Base-by-base conservation (phyloP, 2,888 invertebrate genomes). In the Diadromus collaris region DNA sequence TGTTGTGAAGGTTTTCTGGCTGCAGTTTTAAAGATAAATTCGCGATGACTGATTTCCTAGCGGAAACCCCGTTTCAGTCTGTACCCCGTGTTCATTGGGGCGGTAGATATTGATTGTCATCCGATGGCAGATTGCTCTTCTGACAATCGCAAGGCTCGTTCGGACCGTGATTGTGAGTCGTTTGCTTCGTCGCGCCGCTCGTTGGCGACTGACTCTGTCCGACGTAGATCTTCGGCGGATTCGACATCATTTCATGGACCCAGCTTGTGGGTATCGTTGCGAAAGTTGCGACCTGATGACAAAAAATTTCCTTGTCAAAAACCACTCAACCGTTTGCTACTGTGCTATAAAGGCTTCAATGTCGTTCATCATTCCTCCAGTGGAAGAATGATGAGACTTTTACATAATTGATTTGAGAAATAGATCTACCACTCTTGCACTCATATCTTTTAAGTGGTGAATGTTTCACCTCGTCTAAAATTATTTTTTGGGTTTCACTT, bases 221-320 rank as follows among this genome's bases (percentile, higher is more conserved):
- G 44, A 58, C n/a, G 16, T 44, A n/a, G n/a, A 32, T 32, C 24
- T 61, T 54, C 7, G 77, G 77, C 24, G 80, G 80, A 32, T 71
- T 76, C 1, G 67, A 56, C 32, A 86, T 77, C 76, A 82, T 82
- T 61, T 81, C 58, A 71, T 85, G 82, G 2, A 90, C 71, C 90
- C 90, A 90, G 16, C 78, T 44, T 61, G 82, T 76, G 46, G 89
- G 89, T 44, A 90, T 82, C 2, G 83, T 75, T 4, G 89, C 82
- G 64, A 90, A 90, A 13, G 89, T 86, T 24, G 90, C 88, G 6
- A 90, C 87, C 90, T 90, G 73, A 38, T 70, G 81, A 0, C 6
- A 51, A 7, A 64, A 48, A 63, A 6, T 41, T 41, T 16, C 13
- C 13, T 16, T 16, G 38, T 41, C 16, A 2, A 41, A 16, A 13